Evolutionary conservation across 2,888 invertebrate species (phyloP).

Genomic region (Campoletis raptor): DNA sequence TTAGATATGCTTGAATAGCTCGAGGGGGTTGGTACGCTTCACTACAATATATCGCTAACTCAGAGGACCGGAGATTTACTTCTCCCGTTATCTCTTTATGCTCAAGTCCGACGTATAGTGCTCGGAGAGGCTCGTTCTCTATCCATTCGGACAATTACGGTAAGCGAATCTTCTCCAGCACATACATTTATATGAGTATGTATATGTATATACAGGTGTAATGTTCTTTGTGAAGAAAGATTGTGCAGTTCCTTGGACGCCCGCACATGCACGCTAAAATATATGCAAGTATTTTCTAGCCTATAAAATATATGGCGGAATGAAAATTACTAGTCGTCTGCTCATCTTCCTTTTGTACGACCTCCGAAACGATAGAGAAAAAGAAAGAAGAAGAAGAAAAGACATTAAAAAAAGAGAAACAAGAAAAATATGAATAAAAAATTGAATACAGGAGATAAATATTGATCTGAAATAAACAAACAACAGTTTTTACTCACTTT

Average conservation of each 20-base stretch:
- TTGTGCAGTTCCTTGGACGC: conserved; percentile 48
- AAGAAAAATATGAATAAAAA: background rate
- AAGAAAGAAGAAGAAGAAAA: background rate
- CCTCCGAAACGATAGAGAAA: background rate
- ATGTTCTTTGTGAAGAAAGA: conserved; percentile 43
- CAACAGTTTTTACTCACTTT: conserved; percentile 89
- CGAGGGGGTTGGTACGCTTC: conserved; percentile 27
- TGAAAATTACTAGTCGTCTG: conserved; percentile 64
- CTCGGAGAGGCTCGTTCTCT: conserved; percentile 9
- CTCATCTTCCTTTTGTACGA: conserved; percentile 27
- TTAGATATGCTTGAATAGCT: conserved; percentile 38
- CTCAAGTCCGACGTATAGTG: conserved; percentile 22
- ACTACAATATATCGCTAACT: conserved; percentile 53
- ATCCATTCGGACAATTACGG: conserved; percentile 65
- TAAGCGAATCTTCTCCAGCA: conserved; percentile 48
- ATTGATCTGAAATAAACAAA: background rate
- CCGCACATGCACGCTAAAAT: conserved; percentile 25
- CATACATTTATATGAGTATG: background rate
- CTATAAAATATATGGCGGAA: conserved; percentile 67
- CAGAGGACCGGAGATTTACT: conserved; percentile 50
- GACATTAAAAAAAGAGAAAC: background rate
- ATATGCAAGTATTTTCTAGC: conserved; percentile 49
- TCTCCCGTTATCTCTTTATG: conserved; percentile 64
- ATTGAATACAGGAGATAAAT: background rate
- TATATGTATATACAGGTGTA: conserved; percentile 2